A percentile compares a stretch with the other conserved stretches of the same genome.
Conservation (phyloP, 2,888 invertebrate species). For the Apocheima hispidaria region DNA sequence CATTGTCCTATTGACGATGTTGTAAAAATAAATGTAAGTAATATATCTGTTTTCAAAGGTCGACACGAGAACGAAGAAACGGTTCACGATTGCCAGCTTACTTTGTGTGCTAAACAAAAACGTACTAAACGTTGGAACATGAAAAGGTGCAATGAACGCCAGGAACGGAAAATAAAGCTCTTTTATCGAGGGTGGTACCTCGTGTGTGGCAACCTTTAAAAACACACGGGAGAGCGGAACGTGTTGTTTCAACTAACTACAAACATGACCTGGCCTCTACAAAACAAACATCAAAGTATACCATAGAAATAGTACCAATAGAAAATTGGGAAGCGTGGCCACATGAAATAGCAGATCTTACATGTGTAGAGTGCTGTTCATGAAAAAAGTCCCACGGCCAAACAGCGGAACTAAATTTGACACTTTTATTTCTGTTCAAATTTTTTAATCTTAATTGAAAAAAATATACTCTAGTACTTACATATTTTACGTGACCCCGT, state of each 20-base stretch:
- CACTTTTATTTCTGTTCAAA: no score
- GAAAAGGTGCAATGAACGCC: slow-evolving; percentile 53
- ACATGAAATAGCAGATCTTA: no score
- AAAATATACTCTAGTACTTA: slow-evolving; percentile 43
- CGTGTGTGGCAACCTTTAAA: slow-evolving; percentile 62
- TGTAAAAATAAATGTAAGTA: slow-evolving; percentile 28
- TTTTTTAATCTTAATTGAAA: no score
- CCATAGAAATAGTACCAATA: no score
- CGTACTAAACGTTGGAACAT: slow-evolving; percentile 51
- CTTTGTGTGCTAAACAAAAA: slow-evolving; percentile 45
- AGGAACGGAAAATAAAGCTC: slow-evolving; percentile 62
- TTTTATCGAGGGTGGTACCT: slow-evolving; percentile 50
- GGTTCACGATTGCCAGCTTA: slow-evolving; percentile 42
- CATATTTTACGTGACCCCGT: slow-evolving; percentile 79
- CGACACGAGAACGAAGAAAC: slow-evolving; percentile 48
- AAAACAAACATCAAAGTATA: slow-evolving; percentile 53
- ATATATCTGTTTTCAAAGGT: slow-evolving; percentile 45
- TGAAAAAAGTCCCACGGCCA: no score
- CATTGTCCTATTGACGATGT: slow-evolving; percentile 38
- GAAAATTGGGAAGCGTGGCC: no score
- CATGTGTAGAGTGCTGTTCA: no score
- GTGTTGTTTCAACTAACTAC: slow-evolving; percentile 62
- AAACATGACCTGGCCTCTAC: slow-evolving; percentile 46
- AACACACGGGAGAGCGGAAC: slow-evolving; percentile 51
- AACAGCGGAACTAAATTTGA: no score